Conservation (phyloP, 2,797 vertebrate species). For the Octomys mimax region DNA sequence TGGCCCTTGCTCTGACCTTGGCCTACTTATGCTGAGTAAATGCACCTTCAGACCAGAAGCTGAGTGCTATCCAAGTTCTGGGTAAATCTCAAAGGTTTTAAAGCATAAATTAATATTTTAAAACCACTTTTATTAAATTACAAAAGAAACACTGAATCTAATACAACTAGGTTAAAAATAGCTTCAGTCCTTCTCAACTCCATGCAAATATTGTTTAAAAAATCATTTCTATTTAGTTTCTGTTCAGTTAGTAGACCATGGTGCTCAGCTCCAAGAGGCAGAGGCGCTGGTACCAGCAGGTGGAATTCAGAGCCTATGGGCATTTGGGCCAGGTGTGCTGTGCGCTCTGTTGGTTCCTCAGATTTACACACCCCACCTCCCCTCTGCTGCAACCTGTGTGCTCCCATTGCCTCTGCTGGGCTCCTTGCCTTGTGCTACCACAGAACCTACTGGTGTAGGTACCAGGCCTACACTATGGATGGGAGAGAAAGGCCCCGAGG, state of each 20-base stretch:
- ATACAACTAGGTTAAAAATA: neutral
- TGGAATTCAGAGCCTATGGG: neutral
- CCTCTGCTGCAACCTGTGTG: neutral
- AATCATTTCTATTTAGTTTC: neutral
- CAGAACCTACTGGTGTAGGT: neutral
- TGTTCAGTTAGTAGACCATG: neutral
- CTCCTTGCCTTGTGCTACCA: neutral
- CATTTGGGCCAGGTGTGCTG: fast-evolving
- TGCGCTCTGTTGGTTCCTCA: neutral
- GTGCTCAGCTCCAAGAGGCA: neutral
- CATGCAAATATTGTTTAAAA: neutral
- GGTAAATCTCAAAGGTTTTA: neutral
- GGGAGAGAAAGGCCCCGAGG: fast-evolving
- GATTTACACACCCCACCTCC: neutral
- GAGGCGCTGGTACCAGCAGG: neutral
- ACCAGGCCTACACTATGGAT: fast-evolving
- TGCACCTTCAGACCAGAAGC: neutral
- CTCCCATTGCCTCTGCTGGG: fast-evolving
- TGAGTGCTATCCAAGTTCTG: neutral
- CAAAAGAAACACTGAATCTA: neutral
- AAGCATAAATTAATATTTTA: neutral
- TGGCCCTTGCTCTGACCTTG: neutral
- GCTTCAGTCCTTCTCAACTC: neutral
- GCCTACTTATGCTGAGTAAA: neutral
- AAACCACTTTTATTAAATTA: conserved; percentile 5